Base-by-base conservation (phyloP, 1,140 invertebrate genomes). In the Zaprionus capensis region DNA sequence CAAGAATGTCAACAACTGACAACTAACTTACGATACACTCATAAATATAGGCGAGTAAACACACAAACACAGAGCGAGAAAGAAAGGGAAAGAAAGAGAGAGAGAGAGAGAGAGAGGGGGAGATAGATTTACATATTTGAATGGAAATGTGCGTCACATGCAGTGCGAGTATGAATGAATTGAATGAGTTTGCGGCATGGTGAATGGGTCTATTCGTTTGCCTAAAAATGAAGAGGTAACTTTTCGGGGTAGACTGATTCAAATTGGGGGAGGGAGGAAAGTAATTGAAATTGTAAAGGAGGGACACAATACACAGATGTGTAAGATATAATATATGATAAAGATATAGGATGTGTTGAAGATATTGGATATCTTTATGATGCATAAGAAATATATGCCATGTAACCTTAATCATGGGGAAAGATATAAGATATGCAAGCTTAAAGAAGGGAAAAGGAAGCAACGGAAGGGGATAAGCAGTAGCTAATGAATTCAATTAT, bases 1-100 rank as follows among this genome's bases (percentile, higher is more conserved):
- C 82, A 85, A 76, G 78, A 85, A 75, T 85, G 82, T 85, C 82
- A 85, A 66, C 71, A 67, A 51, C 68, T 73, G 84, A 81, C 78
- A 85, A 53, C 75, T 70, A 84, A 68, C 74, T 70, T 78, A 78
- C 82, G 82, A 85, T 86, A 78, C 36, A 68, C 70, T 61, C 58
- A 78, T 78, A 67, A 65, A 65, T 78, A 65, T 44, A 46, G 59
- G 67, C 28, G 56, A 24, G 55, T 58, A 67, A 67, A 67, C 64
- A 67, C 6, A 46, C 6, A 46, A n/a, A 46, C n/a, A 17, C n/a
- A 17, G 7, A 46, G 41, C n/a, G n/a, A 46, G 6, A 17, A 3
- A 46, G 41, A 51, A 20, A 5, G 11, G 9, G 20, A 12, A 4
- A 22, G 1, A 24, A n/a, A 46, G 5, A 3, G n/a, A 46, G 5